Evolutionary conservation across 2,888 invertebrate genomes (phyloP), one percentile per base, ranked within the genome.

Genomic region (Melikaiella ostensackeni): DNA sequence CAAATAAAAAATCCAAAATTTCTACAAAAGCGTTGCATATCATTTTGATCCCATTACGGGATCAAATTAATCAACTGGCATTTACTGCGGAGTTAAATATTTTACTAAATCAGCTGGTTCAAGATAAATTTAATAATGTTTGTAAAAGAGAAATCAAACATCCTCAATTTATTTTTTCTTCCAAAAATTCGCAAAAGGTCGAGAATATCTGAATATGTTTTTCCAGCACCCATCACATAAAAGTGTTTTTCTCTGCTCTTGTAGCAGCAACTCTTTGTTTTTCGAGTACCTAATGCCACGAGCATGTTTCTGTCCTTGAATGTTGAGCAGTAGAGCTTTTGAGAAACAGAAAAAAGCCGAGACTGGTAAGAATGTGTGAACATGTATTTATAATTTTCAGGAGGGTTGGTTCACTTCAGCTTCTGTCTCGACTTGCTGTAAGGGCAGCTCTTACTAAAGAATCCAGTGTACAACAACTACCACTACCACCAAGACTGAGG

Each of bases 371-470:
- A 70, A 33, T 50, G 70, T 30, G 70, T 70, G 30, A 70, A 70
- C 46, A 55, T 9, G 55, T 55, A 55, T 59, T 30, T 33, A 70
- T 50, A 5, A 50, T 75, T 77, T 81, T 79, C 82, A 94, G 97
- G 81, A 94, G 97, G 77, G 97, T 98, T 82, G 97, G 98, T 75
- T 96, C 98, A 75, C 93, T 99, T 84, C 98, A 98, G 92, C 93
- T 98, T 86, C 93, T 99, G 84, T 97, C 98, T 88, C 94, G 98
- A 75, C 94, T 98, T 79, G 93, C 96, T 75, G 96, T 97, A 70
- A 96, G 96, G 88, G 94, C 95, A 86, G 94, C 96, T 82, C 93
- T 97, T 82, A 93, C 94, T 46, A 94, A 95, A 84, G 97, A 98
- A 90, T 93, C 94, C 63, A 94, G 95, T 82, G 95, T 98, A 79